Base-by-base conservation (phyloP, 1,140 invertebrate genomes). In the Ips nitidus region DNA sequence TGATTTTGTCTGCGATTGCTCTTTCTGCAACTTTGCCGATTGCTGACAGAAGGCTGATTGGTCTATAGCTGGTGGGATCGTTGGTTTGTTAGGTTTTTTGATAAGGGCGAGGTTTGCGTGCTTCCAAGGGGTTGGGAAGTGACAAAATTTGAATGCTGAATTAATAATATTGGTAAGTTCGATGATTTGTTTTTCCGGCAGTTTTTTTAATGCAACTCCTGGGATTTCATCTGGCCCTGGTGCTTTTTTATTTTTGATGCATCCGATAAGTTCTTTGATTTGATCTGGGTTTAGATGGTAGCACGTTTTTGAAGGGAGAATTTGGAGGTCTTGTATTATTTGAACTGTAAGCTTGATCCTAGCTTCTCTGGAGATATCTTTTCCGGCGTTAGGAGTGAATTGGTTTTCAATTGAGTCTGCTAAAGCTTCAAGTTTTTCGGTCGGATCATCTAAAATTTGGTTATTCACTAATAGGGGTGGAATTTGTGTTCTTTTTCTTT, bases 181-280 rank as follows among this genome's bases (percentile, higher is more conserved):
- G 1, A 40, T 6, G 2, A 58, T 6, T 4, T 41, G 36, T 8
- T 42, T 58, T 38, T 39, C 40, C 1, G 56, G 56, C 1, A 58
- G 40, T 4, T 39, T 7, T 58, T 58, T 58, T 40, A 58, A 36
- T 39, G 41, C 41, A 8, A 4, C 41, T 2, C 41, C 41, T 37
- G 1, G 39, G 2, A 66, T 66, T 56, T 4, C 36, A 53, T 66
- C 62, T 1, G 3, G n/a, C 6, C 62, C 62, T 2, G 62, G 62
- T 1, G 62, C 52, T 65, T 65, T 52, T 40, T 42, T 56, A 58
- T 66, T 66, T 57, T 66, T 66, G 1, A 58, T 36, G 39, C 2
- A n/a, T 47, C 38, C 42, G 2, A 42, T 57, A 8, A 43, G 22
- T 2, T 41, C 40, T 57, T 57, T 57, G 3, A 66, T 57, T 66